Conservation (phyloP, 2,888 invertebrate genomes). For the Biston stratarius region DNA sequence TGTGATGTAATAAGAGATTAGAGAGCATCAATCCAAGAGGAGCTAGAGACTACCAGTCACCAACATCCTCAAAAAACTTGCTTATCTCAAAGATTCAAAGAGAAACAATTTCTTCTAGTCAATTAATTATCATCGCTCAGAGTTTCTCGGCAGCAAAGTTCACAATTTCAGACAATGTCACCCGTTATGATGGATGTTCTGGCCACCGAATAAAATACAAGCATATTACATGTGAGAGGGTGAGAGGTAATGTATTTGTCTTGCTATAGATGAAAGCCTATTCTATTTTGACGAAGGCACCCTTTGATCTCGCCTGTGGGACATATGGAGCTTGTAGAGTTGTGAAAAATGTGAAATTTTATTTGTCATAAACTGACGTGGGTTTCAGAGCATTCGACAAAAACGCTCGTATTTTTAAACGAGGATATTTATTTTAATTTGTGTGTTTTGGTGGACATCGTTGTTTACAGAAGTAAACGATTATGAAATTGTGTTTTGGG, state of each 20-base stretch:
- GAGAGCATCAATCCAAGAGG: not conserved
- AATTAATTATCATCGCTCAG: conserved; percentile 36
- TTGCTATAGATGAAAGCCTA: conserved; percentile 34
- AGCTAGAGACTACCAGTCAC: not conserved
- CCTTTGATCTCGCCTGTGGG: conserved; percentile 35
- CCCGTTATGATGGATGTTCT: conserved; percentile 46
- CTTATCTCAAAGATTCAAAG: not conserved
- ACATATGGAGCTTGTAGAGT: conserved; percentile 36
- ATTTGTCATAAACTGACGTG: conserved; percentile 34
- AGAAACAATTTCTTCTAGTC: conserved; percentile 25
- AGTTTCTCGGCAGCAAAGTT: conserved; percentile 21
- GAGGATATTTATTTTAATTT: conserved; percentile 23
- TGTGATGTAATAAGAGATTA: too few relatives aligned
- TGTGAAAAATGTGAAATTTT: conserved; percentile 47
- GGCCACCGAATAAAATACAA: conserved; percentile 35
- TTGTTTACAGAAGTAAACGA: not conserved
- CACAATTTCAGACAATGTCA: conserved; percentile 34
- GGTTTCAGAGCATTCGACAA: conserved; percentile 14
- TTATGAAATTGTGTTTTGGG: not conserved
- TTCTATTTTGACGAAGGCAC: conserved; percentile 48
- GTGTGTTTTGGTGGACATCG: conserved; percentile 3
- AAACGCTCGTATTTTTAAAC: conserved; percentile 25
- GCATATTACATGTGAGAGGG: conserved; percentile 23
- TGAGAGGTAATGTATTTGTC: conserved; percentile 35
- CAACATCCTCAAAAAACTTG: not conserved